Evolutionary conservation across 37 sponge, comb jelly and placozoan species (phyloP).

Genomic region (Geodia barretti): DNA sequence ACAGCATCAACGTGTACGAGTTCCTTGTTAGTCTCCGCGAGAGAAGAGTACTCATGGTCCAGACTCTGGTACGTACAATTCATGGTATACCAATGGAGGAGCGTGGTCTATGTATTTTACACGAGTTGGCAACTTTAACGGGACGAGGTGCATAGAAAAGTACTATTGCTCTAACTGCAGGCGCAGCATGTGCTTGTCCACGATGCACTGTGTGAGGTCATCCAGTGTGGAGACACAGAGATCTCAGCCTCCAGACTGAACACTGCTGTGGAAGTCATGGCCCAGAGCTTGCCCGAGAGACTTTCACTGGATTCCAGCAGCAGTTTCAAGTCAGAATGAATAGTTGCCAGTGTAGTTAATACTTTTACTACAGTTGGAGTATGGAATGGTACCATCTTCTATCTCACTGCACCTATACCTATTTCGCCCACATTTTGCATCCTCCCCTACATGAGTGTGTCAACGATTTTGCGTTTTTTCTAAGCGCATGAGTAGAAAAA

Average conservation of each 20-base stretch:
- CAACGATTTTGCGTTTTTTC: no score
- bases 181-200: conserved; percentile 79
- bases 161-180: conserved; percentile 5
- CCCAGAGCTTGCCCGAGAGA: conserved; percentile 32
- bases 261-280: conserved; percentile 21
- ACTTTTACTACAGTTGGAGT: no score
- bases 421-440: no score
- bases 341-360: no score
- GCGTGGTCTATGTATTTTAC: no score
- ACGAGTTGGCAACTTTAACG: no score
- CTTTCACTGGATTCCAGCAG: conserved; percentile 49
- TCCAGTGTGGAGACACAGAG: conserved; percentile 65
- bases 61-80: conserved; percentile 40
- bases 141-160: no score
- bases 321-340: conserved; percentile 51
- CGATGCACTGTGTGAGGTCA: conserved; percentile 72
- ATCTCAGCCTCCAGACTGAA: conserved; percentile 29
- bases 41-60: conserved; percentile 49
- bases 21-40: conserved; percentile 24
- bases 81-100: neutral
- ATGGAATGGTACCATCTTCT: no score
- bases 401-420: neutral
- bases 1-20: conserved; percentile 38
- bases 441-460: no score
- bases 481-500: no score